These are phyloP conservation scores for Anas flavirostris DNA, from an alignment of 2,797 vertebrate species.

Conservation along the genomic window DNA sequence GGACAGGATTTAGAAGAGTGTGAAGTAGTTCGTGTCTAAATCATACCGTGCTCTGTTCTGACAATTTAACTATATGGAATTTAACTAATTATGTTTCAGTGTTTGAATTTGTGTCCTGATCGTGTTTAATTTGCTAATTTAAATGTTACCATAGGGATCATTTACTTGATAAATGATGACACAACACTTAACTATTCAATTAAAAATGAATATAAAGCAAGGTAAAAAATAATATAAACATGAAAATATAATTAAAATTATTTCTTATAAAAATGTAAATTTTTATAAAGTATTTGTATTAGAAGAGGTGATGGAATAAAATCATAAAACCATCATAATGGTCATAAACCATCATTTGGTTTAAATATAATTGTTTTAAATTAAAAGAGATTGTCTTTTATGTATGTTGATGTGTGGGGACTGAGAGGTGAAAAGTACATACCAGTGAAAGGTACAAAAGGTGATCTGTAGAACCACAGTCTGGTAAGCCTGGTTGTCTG, in stretches of 20 bases:
- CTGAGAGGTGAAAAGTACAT: neutral
- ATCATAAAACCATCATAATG: neutral
- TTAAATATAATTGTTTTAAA: neutral
- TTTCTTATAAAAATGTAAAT: too few species aligned
- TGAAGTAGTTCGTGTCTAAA: neutral
- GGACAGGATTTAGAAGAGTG: neutral
- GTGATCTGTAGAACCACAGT: neutral
- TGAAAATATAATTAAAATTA: too few species aligned
- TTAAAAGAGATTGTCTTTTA: neutral
- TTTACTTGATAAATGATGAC: neutral
- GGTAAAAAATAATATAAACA: too few species aligned
- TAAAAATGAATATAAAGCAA: neutral
- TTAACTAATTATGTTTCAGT: neutral
- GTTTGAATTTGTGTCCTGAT: neutral
- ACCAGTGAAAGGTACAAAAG: neutral
- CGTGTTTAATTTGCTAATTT: neutral
- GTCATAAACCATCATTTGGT: neutral
- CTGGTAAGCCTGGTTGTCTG: neutral
- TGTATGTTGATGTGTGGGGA: too few species aligned
- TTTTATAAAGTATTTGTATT: neutral
- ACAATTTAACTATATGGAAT: neutral
- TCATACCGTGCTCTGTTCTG: neutral
- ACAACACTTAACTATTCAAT: neutral
- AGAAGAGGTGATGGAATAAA: neutral
- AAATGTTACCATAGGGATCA: neutral